Base-by-base conservation (phyloP, 1,140 invertebrate genomes). In the Dendrolimus kikuchii region DNA sequence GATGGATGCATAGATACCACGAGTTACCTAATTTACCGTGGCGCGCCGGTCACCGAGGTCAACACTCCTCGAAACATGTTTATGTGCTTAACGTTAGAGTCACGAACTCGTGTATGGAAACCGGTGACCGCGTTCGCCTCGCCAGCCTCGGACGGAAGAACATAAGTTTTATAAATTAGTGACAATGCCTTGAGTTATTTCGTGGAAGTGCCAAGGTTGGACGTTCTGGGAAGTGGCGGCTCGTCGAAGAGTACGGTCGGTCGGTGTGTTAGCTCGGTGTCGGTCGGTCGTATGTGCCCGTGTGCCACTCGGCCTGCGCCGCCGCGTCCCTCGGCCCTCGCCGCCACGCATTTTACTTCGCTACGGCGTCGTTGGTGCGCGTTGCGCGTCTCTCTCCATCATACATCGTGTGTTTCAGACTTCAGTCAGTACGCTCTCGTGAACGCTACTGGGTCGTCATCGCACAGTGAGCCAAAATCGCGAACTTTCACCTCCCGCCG, bases 401-500 rank as follows among this genome's bases (percentile, higher is more conserved):
- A 41, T 46, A 59, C 61, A 40, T 54, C 44, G 43, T 40, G 59
- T 52, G 41, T 49, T 38, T 43, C 47, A 56, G 47, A 49, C 49
- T 53, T 51, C 60, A 51, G 59, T 60, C 78, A 84, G 81, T 84
- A 69, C 60, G 65, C 59, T 71, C 69, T 74, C 57, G 69, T 66
- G 64, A 68, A 71, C 67, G 68, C 66, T 46, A 72, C 66, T 63
- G 74, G 65, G 64, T 58, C 54, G 67, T 64, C 68, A 77, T 51
- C 70, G 73, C 60, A 53, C 52, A 62, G 61, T 23, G 49, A 64
- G 60, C 57, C 51, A 53, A 46, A 55, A 51, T 64, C 53, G 53
- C 77, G 74, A 83, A 83, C 81, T 85, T 83, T 85, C 80, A 83
- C 80, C 81, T 85, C 69, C 60, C 72, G 73, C 55, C 72, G 76